Evolutionary conservation across 2,113 vertebrate genomes (phyloP), one percentile per base, ranked within the genome.

Genomic region (Perca schrenkii): DNA sequence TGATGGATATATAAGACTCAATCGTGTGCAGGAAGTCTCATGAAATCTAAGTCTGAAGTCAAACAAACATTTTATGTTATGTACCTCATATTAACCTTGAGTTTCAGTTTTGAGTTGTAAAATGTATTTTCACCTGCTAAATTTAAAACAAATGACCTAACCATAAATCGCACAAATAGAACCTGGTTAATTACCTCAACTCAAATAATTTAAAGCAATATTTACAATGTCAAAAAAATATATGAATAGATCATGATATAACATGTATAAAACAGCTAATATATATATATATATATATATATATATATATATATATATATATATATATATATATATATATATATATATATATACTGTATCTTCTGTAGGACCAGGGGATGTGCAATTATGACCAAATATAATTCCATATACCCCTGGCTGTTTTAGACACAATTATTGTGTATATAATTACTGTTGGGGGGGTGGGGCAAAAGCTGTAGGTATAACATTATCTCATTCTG

Each of bases 401-500:
- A 13, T n/a, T 40, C 61, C 36, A 43, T 22, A 3, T 46, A 64
- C 36, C 13, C 2, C 12, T 22, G 40, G 40, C 50, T 17, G 17
- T 52, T 0, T 19, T 52, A 52, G 52, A 54, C 53, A 54, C 8
- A n/a, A 54, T n/a, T 25, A n/a, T n/a, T n/a, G n/a, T n/a, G n/a
- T n/a, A n/a, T n/a, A n/a, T n/a, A n/a, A n/a, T n/a, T n/a, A n/a
- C n/a, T n/a, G n/a, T n/a, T n/a, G n/a, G n/a, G n/a, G n/a, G n/a
- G 13, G 12, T 1, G 28, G 34, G 34, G 31, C 5, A 34, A 31
- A 25, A 25, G 43, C 66, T 56, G 53, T 1, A 21, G 69, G 56
- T 11, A 19, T 79, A 79, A 70, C 28, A 72, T 80, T 36, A 76
- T 36, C 65, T n/a, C 56, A 47, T 31, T 62, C 49, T 60, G 15